Evolutionary conservation across 64 coral and sea anemone species (phyloP), one percentile per base, ranked within the genome.

Genomic region (Actinia equina): DNA sequence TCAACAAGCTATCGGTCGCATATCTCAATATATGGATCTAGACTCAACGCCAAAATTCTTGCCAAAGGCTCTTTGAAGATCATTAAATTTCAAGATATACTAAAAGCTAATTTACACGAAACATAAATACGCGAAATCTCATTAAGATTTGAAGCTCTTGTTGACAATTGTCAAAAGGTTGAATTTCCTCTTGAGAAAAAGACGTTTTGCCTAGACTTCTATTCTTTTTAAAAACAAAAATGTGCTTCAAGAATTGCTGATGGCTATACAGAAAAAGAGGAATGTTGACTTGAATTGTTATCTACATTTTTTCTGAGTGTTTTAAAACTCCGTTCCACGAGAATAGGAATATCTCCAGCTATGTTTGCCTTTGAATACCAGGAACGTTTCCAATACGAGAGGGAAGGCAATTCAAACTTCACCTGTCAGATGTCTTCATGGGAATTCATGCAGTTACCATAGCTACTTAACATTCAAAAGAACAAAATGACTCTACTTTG

Each of bases 61-160:
- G 78, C 78, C 78, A 81, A 81, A 22, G 49, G 78, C 78, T 52
- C 17, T 81, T 81, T 49, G 41, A 51, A 17, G 14, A 81, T 52
- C 42, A 81, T 52, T 44, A 49, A 44, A 49, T 81, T 81, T 81
- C 43, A n/a, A 81, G 42, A 81, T 81, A 44, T 81, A 43, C 43
- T 81, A 51, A 81, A 81, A 81, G 78, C 78, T 81, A 81, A 81
- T 81, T 81, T 81, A 20, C 9, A 49, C 16, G 42, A 44, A 79
- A 22, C 45, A 37, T 52, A 81, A 81, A 81, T 52, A 81, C 78
- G 49, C 19, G 20, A 81, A 81, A 81, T 49, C 43, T 44, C 78
- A 44, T 52, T 49, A 44, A 49, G 78, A 81, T 37, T 49, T 49
- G 27, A 20, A 81, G 43, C 12, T 52, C 44, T 81, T 81, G 78